Conservation (phyloP, 2,888 invertebrate species). For the Tetheella fluctuosa region DNA sequence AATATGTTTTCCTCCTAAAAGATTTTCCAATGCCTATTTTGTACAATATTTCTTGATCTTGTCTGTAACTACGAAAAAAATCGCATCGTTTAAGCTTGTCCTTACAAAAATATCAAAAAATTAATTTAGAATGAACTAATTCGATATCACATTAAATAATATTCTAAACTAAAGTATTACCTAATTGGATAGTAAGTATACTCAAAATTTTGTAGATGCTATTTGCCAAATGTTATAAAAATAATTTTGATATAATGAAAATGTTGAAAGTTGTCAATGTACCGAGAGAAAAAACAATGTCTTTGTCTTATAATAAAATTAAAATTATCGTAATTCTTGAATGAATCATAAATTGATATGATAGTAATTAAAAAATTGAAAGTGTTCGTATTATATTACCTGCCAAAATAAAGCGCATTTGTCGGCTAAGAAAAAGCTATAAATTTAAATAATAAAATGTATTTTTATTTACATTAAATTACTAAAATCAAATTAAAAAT, state of each 20-base stretch:
- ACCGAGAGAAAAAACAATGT: background rate
- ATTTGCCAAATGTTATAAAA: slow-evolving; percentile 13
- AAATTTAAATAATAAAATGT: too few species aligned
- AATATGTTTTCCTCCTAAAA: background rate
- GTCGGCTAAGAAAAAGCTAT: background rate
- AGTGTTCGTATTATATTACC: background rate
- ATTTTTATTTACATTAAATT: too few species aligned
- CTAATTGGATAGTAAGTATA: slow-evolving; percentile 9
- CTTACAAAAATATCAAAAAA: background rate
- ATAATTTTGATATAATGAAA: slow-evolving; percentile 7
- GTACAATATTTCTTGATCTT: background rate
- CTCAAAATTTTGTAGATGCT: slow-evolving; percentile 7
- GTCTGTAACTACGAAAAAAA: background rate
- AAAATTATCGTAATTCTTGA: background rate
- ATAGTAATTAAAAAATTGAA: background rate
- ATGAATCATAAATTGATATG: background rate
- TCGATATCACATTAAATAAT: background rate
- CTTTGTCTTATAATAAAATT: background rate
- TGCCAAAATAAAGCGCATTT: background rate
- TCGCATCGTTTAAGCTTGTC: background rate
- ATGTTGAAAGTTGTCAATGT: slow-evolving; percentile 2
- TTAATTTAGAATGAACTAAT: background rate
- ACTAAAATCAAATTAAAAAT: slow-evolving; percentile 15
- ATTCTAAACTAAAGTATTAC: slow-evolving; percentile 11
- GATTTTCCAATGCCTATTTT: background rate